phyloP scores from a whole-genome alignment of 2,888 invertebrate genomes.

The Drosophila percnosoma region DNA sequence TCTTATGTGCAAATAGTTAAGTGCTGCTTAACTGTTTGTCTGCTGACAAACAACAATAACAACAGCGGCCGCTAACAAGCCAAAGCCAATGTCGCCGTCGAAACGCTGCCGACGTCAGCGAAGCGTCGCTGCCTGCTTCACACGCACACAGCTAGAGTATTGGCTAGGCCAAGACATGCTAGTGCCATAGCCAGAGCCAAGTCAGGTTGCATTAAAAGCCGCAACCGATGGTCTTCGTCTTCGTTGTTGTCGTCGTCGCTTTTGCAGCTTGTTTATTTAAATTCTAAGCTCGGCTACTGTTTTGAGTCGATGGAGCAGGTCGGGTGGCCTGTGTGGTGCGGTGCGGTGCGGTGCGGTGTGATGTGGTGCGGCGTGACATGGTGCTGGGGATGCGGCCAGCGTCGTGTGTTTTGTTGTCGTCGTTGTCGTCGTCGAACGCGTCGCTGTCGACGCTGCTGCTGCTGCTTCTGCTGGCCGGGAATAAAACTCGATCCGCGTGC shows the following conservation, averaged over 20 bases:
- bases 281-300: conserved; percentile 81
- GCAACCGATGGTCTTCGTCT: conserved; percentile 60
- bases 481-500: conserved; percentile 85
- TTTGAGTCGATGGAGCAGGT: conserved; percentile 15
- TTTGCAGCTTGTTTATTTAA: conserved; percentile 74
- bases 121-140: conserved; percentile 9
- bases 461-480: conserved; percentile 81
- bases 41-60: conserved; percentile 66
- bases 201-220: conserved; percentile 49
- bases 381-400: conserved; percentile 23
- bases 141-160: conserved; percentile 17
- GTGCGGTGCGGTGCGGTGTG: background rate
- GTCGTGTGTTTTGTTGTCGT: conserved; percentile 52
- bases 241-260: conserved; percentile 40
- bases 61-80: conserved; percentile 46
- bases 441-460: conserved; percentile 36
- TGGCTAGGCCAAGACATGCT: conserved; percentile 22
- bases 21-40: conserved; percentile 58
- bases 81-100: conserved; percentile 28
- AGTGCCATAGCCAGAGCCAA: conserved; percentile 28
- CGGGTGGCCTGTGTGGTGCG: conserved; percentile 1
- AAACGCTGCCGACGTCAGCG: conserved; percentile 24
- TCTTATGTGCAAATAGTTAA: conserved; percentile 58
- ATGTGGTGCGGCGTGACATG: background rate
- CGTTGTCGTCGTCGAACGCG: conserved; percentile 46